A percentile compares a stretch with the other conserved stretches of the same genome.
Conservation (phyloP, 2,113 vertebrate species). For the Neogobius melanostomus region DNA sequence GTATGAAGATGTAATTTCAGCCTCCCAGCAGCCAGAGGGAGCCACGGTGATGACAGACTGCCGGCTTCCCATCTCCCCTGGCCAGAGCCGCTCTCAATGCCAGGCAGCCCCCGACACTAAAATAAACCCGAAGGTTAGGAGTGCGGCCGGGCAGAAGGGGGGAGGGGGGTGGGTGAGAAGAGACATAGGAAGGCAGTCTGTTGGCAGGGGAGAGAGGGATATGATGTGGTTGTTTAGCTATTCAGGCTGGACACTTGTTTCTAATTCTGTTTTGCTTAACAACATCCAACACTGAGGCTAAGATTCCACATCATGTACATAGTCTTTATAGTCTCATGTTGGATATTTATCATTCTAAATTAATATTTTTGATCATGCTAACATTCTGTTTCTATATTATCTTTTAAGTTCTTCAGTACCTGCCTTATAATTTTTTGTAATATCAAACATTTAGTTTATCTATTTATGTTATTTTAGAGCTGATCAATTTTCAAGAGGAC, state of each 20-base stretch:
- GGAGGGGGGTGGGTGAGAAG: not conserved
- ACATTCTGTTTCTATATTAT: too few relatives aligned
- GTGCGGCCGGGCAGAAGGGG: slow-evolving; percentile 20
- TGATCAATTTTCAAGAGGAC: too few relatives aligned
- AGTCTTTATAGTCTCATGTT: too few relatives aligned
- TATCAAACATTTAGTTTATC: not conserved
- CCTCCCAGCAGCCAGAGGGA: slow-evolving; percentile 94
- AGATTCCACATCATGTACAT: too few relatives aligned
- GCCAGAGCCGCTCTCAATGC: slow-evolving; percentile 10
- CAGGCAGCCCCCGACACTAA: slow-evolving; percentile 73
- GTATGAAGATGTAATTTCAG: slow-evolving; percentile 94
- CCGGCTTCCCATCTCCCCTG: slow-evolving; percentile 12
- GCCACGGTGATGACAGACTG: slow-evolving; percentile 79
- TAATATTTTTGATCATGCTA: too few relatives aligned
- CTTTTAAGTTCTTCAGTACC: too few relatives aligned
- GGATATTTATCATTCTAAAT: too few relatives aligned
- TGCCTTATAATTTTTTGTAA: too few relatives aligned
- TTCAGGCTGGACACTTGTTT: not conserved
- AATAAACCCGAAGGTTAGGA: slow-evolving; percentile 81
- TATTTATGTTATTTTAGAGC: not conserved
- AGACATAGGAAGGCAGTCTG: not conserved
- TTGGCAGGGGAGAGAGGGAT: not conserved
- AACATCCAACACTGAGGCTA: not conserved
- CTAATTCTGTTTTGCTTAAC: not conserved
- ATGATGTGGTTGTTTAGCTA: slow-evolving; percentile 4